phyloP scores from a whole-genome alignment of 2,113 vertebrate species.

The Stictonetta naevosa region DNA sequence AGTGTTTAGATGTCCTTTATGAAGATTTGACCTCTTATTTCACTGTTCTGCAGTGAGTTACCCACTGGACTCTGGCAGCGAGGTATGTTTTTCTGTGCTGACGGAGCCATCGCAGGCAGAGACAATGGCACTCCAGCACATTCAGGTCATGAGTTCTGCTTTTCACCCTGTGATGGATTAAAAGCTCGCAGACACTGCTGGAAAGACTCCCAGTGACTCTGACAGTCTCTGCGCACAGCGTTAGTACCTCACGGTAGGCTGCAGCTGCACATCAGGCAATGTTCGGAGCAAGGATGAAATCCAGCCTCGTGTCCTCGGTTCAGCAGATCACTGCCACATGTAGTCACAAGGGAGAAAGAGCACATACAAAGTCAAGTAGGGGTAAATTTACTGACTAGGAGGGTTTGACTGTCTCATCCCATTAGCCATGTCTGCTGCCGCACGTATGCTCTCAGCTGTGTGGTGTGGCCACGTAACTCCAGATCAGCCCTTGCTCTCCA shows the following conservation, averaged over 20 bases:
- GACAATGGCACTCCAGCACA: background rate
- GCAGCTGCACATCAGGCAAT: background rate
- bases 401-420: rapidly evolving
- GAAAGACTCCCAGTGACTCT: background rate
- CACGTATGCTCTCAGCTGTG: rapidly evolving
- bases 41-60: background rate
- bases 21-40: background rate
- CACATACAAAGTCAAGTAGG: background rate
- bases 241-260: background rate
- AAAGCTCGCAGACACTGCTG: background rate
- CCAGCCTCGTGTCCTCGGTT: background rate
- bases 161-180: background rate
- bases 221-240: background rate
- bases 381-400: background rate
- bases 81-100: background rate
- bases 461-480: background rate
- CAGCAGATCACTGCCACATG: rapidly evolving
- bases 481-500: background rate
- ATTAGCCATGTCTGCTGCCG: rapidly evolving
- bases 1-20: background rate
- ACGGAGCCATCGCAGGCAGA: background rate
- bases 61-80: background rate
- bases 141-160: background rate
- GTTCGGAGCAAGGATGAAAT: background rate
- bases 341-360: background rate